phyloP scores from a whole-genome alignment of 2,113 vertebrate species.

The Lipotes vexillifer region DNA sequence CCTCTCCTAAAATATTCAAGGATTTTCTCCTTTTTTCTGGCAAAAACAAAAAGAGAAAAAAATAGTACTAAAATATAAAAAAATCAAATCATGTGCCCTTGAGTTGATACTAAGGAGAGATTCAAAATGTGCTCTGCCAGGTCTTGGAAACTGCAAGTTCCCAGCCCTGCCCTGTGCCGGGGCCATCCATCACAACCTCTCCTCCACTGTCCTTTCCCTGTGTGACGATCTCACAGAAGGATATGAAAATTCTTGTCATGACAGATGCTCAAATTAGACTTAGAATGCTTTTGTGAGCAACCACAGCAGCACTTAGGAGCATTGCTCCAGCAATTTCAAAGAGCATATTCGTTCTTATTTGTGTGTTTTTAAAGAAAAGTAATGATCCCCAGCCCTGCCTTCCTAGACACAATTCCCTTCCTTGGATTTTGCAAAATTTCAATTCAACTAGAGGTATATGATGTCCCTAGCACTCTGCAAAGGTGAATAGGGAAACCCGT shows the following conservation, averaged over 20 bases:
- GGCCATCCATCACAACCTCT: not conserved
- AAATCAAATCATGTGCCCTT: not conserved
- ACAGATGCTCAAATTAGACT: not conserved
- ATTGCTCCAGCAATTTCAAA: not conserved
- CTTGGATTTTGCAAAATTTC: not conserved
- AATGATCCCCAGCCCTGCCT: not conserved
- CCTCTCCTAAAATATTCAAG: slow-evolving; percentile 29
- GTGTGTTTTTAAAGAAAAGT: slow-evolving; percentile 19
- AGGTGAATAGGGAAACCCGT: not conserved
- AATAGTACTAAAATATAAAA: not conserved
- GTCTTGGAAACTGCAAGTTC: not conserved
- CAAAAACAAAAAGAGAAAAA: not conserved
- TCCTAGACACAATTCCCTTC: not conserved
- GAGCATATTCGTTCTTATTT: not conserved
- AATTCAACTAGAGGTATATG: not conserved
- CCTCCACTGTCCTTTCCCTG: not conserved
- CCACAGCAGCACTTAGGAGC: not conserved
- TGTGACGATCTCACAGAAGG: not conserved
- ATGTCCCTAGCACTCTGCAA: not conserved
- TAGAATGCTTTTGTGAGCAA: not conserved
- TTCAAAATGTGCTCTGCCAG: not conserved
- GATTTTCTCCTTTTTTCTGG: not conserved
- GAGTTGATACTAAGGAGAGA: not conserved
- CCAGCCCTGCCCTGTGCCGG: not conserved
- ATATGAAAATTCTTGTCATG: not conserved